A percentile compares a stretch with the other conserved stretches of the same genome.
These are phyloP conservation scores for Melolontha melolontha DNA, from an alignment of 2,888 invertebrate genomes.

Conservation along the genomic window DNA sequence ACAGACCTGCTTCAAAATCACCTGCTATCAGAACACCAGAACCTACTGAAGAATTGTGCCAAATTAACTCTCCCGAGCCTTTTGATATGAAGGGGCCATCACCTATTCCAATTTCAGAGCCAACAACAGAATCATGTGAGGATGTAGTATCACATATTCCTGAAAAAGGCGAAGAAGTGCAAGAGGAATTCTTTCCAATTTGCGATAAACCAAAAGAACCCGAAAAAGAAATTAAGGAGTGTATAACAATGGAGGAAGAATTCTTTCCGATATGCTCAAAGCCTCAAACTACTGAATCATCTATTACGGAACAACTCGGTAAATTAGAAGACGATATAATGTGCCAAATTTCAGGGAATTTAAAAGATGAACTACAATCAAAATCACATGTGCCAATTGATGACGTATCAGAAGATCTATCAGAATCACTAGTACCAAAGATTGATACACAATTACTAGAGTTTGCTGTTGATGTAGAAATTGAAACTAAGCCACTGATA, in stretches of 20 bases:
- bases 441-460: conserved; percentile 8
- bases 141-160: neutral
- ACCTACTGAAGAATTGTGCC: conserved; percentile 37
- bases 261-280: conserved; percentile 19
- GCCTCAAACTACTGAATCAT: neutral
- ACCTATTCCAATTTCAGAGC: conserved; percentile 43
- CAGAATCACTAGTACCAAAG: conserved; percentile 27
- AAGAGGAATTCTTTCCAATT: conserved; percentile 22
- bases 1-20: conserved; percentile 20
- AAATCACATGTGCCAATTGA: conserved; percentile 16
- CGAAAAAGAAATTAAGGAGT: too few species aligned
- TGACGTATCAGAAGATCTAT: neutral
- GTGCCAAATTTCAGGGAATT: too few species aligned
- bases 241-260: conserved; percentile 1
- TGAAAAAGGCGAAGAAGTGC: neutral
- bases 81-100: neutral
- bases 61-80: conserved; percentile 28
- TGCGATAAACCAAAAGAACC: conserved; percentile 11
- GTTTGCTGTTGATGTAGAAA: neutral
- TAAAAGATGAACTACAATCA: too few species aligned
- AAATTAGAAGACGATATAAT: neutral
- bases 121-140: conserved; percentile 32
- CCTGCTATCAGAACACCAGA: conserved; percentile 34
- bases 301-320: too few species aligned
- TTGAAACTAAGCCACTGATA: too few species aligned